These are phyloP conservation scores for Turnix velox DNA, from an alignment of 2,113 vertebrate species.

Conservation along the genomic window DNA sequence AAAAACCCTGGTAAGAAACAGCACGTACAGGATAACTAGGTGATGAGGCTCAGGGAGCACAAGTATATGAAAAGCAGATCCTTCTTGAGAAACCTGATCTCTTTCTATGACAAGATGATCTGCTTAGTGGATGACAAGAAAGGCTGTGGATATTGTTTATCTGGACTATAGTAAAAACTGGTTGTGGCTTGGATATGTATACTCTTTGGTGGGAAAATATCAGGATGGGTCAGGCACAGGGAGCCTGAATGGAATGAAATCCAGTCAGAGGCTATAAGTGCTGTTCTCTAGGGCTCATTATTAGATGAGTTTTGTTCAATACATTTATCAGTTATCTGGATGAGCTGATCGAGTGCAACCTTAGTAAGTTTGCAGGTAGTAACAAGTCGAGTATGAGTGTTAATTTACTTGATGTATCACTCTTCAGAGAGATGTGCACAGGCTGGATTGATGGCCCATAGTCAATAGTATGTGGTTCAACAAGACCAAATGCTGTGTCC, in stretches of 20 bases:
- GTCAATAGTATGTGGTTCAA: not conserved
- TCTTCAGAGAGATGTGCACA: not conserved
- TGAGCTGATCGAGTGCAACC: not conserved
- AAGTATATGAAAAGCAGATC: not conserved
- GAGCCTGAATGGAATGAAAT: not conserved
- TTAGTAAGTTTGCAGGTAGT: not conserved
- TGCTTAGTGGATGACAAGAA: not conserved
- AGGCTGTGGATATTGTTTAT: not conserved
- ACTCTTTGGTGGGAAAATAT: not conserved
- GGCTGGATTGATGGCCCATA: accelerated
- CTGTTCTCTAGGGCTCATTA: no score
- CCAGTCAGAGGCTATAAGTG: not conserved
- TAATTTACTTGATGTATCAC: not conserved
- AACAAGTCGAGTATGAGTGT: not conserved
- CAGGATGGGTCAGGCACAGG: not conserved
- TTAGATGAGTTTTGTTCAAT: not conserved
- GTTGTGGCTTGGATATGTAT: not conserved
- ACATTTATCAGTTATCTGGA: not conserved
- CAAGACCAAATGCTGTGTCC: no score
- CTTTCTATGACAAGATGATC: not conserved
- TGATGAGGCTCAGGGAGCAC: not conserved
- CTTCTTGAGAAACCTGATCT: not conserved
- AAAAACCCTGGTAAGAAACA: no score
- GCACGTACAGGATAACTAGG: not conserved
- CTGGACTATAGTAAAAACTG: not conserved